phyloP scores from a whole-genome alignment of 2,797 vertebrate species.

The Podargus strigoides region DNA sequence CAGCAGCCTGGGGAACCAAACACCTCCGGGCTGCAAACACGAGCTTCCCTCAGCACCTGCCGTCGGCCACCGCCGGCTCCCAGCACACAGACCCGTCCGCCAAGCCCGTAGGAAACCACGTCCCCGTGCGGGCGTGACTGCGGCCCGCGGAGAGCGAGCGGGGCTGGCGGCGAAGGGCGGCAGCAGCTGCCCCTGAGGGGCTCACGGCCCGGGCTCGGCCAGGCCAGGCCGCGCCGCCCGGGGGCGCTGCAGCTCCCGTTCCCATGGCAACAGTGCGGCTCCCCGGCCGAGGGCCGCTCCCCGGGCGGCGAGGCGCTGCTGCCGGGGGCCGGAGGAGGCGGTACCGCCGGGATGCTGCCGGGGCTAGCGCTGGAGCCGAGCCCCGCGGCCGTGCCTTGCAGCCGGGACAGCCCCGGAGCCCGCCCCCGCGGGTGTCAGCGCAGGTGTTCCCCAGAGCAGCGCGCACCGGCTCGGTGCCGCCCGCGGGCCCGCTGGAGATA shows the following conservation, averaged over 20 bases:
- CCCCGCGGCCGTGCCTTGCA: neutral
- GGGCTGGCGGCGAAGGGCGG: too few species aligned
- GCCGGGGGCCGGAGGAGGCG: too few species aligned
- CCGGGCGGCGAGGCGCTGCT: too few species aligned
- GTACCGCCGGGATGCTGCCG: neutral
- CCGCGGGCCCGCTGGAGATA: neutral
- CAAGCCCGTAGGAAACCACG: neutral
- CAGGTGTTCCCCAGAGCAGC: neutral
- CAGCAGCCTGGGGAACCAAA: neutral
- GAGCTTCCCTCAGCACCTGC: too few species aligned
- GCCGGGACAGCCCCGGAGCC: neutral
- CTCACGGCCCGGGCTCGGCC: too few species aligned
- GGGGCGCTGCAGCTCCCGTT: neutral
- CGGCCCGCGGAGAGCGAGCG: too few species aligned
- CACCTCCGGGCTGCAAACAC: neutral
- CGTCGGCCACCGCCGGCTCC: too few species aligned
- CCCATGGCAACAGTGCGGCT: slow-evolving; percentile 25
- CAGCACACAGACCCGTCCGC: neutral
- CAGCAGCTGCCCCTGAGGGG: too few species aligned
- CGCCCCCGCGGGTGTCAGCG: neutral
- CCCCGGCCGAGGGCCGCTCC: neutral
- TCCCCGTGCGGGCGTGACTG: fast-evolving
- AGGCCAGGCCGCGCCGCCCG: neutral
- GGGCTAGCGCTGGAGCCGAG: neutral
- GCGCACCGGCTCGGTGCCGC: neutral